These are phyloP conservation scores for Nyctalus aviator DNA, from an alignment of 2,797 vertebrate species.

Conservation along the genomic window DNA sequence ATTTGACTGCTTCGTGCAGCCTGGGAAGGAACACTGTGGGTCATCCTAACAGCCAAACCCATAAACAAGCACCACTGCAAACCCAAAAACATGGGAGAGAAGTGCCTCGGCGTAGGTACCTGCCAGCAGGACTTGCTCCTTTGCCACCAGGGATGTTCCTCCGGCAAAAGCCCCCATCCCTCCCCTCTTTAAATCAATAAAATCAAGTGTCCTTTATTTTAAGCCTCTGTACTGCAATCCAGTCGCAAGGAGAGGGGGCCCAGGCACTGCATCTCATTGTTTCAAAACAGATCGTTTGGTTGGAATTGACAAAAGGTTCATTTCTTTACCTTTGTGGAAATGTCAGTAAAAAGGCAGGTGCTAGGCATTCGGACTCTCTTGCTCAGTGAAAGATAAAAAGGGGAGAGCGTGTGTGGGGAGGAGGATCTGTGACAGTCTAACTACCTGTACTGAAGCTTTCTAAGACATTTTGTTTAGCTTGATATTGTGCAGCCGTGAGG, in stretches of 20 bases:
- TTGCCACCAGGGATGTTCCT: constrained; percentile 73
- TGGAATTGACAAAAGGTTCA: constrained; percentile 86
- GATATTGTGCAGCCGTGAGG: constrained; percentile 86
- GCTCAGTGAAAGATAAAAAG: constrained; percentile 76
- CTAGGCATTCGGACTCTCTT: constrained; percentile 85
- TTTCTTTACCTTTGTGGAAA: constrained; percentile 89
- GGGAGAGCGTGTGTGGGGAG: background rate
- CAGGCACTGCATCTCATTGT: constrained; percentile 86
- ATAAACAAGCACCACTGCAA: constrained; percentile 76
- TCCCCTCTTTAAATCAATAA: constrained; percentile 89
- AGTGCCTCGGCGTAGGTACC: constrained; percentile 69
- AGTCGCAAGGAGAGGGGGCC: constrained; percentile 79
- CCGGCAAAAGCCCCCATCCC: constrained; percentile 69
- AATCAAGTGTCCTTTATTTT: constrained; percentile 88
- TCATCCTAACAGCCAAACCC: constrained; percentile 77
- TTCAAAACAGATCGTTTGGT: constrained; percentile 85
- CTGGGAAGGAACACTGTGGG: constrained; percentile 75
- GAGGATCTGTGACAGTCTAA: constrained; percentile 82
- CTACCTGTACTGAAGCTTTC: constrained; percentile 86
- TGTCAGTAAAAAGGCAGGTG: constrained; percentile 87
- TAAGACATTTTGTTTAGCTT: constrained; percentile 88
- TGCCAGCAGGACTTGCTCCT: constrained; percentile 69
- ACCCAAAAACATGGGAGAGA: constrained; percentile 65
- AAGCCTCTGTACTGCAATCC: constrained; percentile 82
- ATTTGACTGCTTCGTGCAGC: constrained; percentile 79